phyloP scores from a whole-genome alignment of 2,113 vertebrate species.

The Balaeniceps rex region DNA sequence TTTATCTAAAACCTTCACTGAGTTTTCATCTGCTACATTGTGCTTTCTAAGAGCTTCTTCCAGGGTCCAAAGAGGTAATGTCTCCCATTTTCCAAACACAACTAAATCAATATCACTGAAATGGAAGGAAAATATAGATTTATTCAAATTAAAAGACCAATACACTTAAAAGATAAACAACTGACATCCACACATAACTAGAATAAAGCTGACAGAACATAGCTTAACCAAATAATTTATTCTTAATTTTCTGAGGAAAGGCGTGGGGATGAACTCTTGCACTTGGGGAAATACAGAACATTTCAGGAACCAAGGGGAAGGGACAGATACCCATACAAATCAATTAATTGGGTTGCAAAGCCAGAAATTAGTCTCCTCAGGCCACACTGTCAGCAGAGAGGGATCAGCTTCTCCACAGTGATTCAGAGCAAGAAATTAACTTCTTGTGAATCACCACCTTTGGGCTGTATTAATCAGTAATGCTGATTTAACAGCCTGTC shows the following conservation, averaged over 20 bases:
- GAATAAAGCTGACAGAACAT: neutral
- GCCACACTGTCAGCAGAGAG: neutral
- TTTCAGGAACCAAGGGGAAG: neutral
- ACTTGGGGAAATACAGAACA: neutral
- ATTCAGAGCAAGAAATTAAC: neutral
- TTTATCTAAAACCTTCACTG: constrained; percentile 97
- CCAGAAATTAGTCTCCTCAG: neutral
- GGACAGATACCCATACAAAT: neutral
- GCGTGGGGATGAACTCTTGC: neutral
- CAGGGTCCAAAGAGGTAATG: constrained; percentile 93
- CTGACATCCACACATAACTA: neutral
- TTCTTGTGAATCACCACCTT: neutral
- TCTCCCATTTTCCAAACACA: constrained; percentile 97
- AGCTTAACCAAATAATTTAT: neutral
- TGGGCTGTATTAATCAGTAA: neutral
- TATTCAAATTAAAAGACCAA: neutral
- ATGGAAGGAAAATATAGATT: neutral
- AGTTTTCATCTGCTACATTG: constrained; percentile 92
- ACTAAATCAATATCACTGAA: constrained; percentile 95
- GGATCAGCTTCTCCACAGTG: neutral
- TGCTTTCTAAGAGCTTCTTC: constrained; percentile 94
- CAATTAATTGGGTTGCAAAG: neutral
- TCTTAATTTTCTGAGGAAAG: neutral
- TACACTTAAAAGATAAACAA: neutral
- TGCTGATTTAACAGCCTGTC: neutral